phyloP scores from a whole-genome alignment of 2,888 invertebrate genomes.

The Ormia ochracea region DNA sequence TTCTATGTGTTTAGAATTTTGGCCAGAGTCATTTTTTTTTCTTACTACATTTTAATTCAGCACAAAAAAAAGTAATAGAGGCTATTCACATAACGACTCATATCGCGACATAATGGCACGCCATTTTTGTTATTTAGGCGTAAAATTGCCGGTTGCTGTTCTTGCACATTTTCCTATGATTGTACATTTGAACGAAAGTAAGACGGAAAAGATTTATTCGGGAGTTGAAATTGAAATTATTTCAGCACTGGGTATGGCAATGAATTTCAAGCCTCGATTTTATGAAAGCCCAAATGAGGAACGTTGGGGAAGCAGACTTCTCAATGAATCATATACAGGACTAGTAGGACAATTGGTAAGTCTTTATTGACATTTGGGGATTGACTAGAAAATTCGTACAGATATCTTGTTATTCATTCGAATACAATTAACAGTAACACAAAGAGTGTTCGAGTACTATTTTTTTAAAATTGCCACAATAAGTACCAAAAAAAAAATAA shows the following conservation, averaged over 20 bases:
- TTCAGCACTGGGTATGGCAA: slow-evolving; percentile 81
- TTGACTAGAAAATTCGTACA: too few relatives aligned
- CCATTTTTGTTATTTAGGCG: slow-evolving; percentile 66
- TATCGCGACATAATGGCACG: too few relatives aligned
- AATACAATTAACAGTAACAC: too few relatives aligned
- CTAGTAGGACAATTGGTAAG: slow-evolving; percentile 84
- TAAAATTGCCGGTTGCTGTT: slow-evolving; percentile 66
- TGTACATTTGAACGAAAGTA: slow-evolving; percentile 51
- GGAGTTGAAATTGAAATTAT: slow-evolving; percentile 75
- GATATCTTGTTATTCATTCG: too few relatives aligned
- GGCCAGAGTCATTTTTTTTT: too few relatives aligned
- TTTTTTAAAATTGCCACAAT: too few relatives aligned
- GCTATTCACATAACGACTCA: too few relatives aligned
- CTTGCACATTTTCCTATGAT: slow-evolving; percentile 75
- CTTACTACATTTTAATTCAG: too few relatives aligned
- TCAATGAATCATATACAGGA: slow-evolving; percentile 84
- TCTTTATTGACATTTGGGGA: neutral
- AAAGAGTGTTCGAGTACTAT: too few relatives aligned
- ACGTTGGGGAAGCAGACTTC: slow-evolving; percentile 82
- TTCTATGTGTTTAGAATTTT: too few relatives aligned
- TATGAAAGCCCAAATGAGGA: slow-evolving; percentile 82
- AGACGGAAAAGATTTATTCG: slow-evolving; percentile 53
- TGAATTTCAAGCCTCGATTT: slow-evolving; percentile 84
- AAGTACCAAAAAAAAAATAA: too few relatives aligned
- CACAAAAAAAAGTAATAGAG: too few relatives aligned